Evolutionary conservation across 1,140 invertebrate genomes (phyloP).

Genomic region (Eupristina koningsbergeri): DNA sequence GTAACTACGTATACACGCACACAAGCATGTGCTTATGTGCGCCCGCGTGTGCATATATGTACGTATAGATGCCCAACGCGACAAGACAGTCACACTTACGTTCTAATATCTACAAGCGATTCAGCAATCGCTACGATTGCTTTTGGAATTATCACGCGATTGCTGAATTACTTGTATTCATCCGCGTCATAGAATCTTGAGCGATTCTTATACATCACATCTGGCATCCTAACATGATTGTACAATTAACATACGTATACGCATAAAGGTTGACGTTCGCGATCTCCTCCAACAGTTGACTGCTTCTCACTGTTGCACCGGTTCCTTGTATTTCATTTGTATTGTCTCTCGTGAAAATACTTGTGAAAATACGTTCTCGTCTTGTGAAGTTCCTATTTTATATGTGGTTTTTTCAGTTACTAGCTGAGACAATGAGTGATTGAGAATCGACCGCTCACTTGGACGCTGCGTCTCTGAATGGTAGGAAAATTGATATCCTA

Average conservation of each 20-base stretch:
- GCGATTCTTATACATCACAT: constrained; percentile 10
- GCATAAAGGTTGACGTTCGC: constrained; percentile 22
- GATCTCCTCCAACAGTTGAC: constrained; percentile 2
- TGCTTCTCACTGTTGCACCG: constrained; percentile 1
- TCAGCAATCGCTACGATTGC: not conserved
- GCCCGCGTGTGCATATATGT: not conserved
- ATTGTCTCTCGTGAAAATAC: constrained; percentile 49
- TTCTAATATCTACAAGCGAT: not conserved
- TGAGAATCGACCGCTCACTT: constrained; percentile 68
- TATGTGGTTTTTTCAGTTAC: constrained; percentile 32
- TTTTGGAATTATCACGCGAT: not conserved
- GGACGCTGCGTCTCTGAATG: constrained; percentile 59
- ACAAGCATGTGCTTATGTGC: no score
- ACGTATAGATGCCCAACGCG: not conserved
- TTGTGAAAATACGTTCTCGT: constrained; percentile 29
- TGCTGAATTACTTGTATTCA: not conserved
- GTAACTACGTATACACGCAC: no score
- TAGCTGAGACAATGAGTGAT: constrained; percentile 71
- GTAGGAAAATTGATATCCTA: constrained; percentile 51
- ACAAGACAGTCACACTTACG: constrained; percentile 1
- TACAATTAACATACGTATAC: constrained; percentile 27
- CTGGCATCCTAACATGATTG: constrained; percentile 2
- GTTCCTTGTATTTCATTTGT: constrained; percentile 5
- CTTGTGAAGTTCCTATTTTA: not conserved
- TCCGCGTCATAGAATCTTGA: not conserved